These are phyloP conservation scores for Lagopus leucura DNA, from an alignment of 2,113 vertebrate species.

Conservation along the genomic window DNA sequence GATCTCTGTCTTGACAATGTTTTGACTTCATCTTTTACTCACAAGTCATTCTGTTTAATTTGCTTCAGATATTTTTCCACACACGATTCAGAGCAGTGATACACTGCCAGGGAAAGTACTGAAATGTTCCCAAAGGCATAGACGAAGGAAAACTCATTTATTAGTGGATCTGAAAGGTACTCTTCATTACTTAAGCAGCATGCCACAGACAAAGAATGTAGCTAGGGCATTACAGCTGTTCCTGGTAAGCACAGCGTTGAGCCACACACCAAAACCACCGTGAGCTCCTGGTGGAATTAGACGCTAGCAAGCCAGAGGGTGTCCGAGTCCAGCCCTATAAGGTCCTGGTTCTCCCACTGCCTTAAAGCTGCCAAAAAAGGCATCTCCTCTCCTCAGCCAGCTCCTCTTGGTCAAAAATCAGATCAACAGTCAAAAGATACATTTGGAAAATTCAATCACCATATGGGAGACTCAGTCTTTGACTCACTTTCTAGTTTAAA, in stretches of 20 bases:
- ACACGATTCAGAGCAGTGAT: background rate
- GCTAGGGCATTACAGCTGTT: rapidly evolving
- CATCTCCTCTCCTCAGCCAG: background rate
- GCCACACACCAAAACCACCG: background rate
- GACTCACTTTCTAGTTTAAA: background rate
- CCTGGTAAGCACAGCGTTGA: rapidly evolving
- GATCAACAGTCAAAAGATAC: background rate
- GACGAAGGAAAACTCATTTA: slow-evolving; percentile 48
- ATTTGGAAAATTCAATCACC: background rate
- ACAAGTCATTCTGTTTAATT: slow-evolving; percentile 42
- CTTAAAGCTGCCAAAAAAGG: background rate
- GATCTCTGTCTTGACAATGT: background rate
- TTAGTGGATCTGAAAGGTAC: slow-evolving; percentile 34
- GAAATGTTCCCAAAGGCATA: slow-evolving; percentile 44
- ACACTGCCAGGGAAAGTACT: slow-evolving; percentile 52
- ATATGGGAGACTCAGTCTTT: background rate
- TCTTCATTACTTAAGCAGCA: background rate
- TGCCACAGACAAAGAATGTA: background rate
- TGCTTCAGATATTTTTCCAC: slow-evolving; percentile 31
- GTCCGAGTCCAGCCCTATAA: background rate
- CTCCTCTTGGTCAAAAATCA: background rate
- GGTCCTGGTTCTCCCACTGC: background rate
- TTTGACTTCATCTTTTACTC: slow-evolving; percentile 61
- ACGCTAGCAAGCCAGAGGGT: background rate
- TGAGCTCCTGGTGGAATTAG: background rate